A percentile compares a stretch with the other conserved stretches of the same genome.
Conservation (phyloP, 53 echinoderm and acorn worm species). For the Holothuria scabra region DNA sequence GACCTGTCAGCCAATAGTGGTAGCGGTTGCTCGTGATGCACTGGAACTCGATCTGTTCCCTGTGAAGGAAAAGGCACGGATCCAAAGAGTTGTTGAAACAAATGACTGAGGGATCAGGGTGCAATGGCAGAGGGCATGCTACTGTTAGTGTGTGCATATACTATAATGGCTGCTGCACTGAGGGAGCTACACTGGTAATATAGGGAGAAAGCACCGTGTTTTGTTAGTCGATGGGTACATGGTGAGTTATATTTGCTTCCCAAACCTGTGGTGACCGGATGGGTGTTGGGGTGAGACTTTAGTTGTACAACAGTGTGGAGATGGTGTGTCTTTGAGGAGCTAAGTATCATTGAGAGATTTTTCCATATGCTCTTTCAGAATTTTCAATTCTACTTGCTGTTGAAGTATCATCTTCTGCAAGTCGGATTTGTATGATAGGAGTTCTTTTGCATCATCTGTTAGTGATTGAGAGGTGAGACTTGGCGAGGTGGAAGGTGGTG, state of each 20-base stretch:
- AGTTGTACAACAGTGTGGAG: constrained; percentile 18
- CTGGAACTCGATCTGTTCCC: constrained; percentile 58
- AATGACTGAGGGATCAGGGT: constrained; percentile 65
- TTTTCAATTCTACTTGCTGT: constrained; percentile 81
- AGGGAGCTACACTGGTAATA: constrained; percentile 57
- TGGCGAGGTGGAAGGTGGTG: constrained; percentile 7
- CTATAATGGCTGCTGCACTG: constrained; percentile 83
- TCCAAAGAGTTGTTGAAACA: constrained; percentile 55
- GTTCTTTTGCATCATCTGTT: constrained; percentile 66
- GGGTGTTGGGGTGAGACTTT: constrained; percentile 7
- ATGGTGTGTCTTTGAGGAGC: constrained; percentile 33
- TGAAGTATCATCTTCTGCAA: constrained; percentile 80
- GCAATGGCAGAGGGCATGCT: constrained; percentile 53
- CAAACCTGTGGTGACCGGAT: constrained; percentile 31
- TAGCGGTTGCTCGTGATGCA: constrained; percentile 44
- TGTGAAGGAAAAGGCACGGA: constrained; percentile 80
- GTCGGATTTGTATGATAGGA: constrained; percentile 55
- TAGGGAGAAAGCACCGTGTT: constrained; percentile 74
- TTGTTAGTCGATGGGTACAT: constrained; percentile 26
- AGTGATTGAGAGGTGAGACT: constrained; percentile 41
- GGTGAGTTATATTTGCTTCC: not conserved
- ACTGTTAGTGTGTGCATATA: constrained; percentile 72
- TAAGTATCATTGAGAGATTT: constrained; percentile 40
- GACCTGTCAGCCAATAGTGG: constrained; percentile 54
- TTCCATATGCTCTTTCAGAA: constrained; percentile 79